These are phyloP conservation scores for Seriola dumerili DNA, from an alignment of 2,113 vertebrate species.

Conservation along the genomic window DNA sequence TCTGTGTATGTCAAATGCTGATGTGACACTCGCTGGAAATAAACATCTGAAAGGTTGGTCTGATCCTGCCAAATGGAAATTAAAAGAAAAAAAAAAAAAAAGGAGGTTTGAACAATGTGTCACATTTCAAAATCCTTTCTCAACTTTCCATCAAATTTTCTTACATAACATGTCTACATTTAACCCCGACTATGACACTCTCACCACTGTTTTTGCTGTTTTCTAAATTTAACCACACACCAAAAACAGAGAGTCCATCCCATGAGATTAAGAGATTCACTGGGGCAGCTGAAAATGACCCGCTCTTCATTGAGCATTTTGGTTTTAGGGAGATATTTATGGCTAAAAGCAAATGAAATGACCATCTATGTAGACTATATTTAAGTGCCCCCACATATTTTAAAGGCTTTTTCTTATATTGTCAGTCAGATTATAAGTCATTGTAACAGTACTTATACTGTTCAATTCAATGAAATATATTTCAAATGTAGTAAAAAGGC, in stretches of 20 bases:
- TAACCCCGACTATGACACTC: background rate
- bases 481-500: background rate
- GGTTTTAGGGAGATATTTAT: conserved; percentile 7
- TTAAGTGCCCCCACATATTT: background rate
- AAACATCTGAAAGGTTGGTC: conserved; percentile 1
- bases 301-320: conserved; percentile 3
- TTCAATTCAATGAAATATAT: conserved; percentile 4
- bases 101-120: background rate
- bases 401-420: background rate
- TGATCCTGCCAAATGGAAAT: background rate
- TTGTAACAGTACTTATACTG: background rate
- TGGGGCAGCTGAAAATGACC: background rate
- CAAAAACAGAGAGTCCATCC: background rate
- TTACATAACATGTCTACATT: background rate
- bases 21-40: background rate
- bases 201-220: background rate
- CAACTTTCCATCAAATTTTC: conserved; percentile 3
- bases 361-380: background rate
- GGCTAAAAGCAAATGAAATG: background rate
- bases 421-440: background rate
- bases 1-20: background rate
- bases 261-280: conserved; percentile 3
- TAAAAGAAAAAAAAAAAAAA: background rate
- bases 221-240: conserved; percentile 31
- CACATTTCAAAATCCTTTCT: conserved; percentile 3